A percentile compares a stretch with the other conserved stretches of the same genome.
Evolutionary conservation across 2,797 vertebrate species (phyloP).

Genomic region (Acanthis flammea): DNA sequence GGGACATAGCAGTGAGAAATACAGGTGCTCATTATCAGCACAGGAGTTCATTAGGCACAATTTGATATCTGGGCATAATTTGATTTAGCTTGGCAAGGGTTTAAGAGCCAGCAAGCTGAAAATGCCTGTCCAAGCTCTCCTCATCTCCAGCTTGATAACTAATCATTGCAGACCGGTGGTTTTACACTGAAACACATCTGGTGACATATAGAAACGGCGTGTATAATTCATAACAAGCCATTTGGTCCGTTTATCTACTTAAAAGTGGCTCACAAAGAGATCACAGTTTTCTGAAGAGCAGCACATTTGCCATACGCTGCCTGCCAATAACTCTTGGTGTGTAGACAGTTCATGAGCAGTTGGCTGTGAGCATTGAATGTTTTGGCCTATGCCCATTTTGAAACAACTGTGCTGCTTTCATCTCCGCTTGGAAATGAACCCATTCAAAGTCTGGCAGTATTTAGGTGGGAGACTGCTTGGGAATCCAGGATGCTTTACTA

Average conservation of each 20-base stretch:
- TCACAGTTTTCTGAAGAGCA: conserved; percentile 34
- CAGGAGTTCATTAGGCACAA: neutral
- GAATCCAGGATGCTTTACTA: neutral
- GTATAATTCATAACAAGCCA: conserved; percentile 11
- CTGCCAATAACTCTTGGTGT: conserved; percentile 46
- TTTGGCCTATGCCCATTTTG: conserved; percentile 59
- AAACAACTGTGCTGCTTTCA: conserved; percentile 9
- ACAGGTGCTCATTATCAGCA: neutral
- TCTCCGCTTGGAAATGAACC: conserved; percentile 22
- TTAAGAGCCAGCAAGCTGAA: neutral
- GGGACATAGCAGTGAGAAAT: neutral
- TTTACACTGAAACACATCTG: conserved; percentile 56
- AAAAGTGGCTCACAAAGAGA: conserved; percentile 26
- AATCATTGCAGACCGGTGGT: neutral
- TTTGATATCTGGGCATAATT: conserved; percentile 8
- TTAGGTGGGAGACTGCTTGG: conserved; percentile 4
- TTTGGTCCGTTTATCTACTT: conserved; percentile 25
- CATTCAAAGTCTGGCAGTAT: neutral
- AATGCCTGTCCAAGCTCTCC: neutral
- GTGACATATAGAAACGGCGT: neutral
- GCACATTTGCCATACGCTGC: conserved; percentile 18
- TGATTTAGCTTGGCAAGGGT: neutral
- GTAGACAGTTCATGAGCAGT: conserved; percentile 34
- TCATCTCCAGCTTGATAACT: neutral
- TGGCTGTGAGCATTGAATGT: conserved; percentile 3